These are phyloP conservation scores for Pedionomus torquatus DNA, from an alignment of 2,113 vertebrate genomes.

Conservation along the genomic window DNA sequence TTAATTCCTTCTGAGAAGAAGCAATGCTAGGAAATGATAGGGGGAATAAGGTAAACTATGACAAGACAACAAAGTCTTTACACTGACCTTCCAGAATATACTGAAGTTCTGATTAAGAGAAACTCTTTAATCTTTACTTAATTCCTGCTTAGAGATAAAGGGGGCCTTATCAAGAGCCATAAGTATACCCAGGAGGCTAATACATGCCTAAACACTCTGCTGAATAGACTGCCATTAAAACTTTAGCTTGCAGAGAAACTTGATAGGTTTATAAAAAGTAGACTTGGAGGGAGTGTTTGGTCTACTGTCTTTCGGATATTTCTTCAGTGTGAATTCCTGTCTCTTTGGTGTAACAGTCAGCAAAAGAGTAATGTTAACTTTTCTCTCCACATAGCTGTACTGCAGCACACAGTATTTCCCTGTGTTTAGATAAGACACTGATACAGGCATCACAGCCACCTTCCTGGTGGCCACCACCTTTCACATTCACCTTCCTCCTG, in stretches of 20 bases:
- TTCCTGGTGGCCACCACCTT: background rate
- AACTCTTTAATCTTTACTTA: constrained; percentile 16
- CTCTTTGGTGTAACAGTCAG: background rate
- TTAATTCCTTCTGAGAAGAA: background rate
- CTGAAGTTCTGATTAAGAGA: constrained; percentile 8
- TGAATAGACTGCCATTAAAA: background rate
- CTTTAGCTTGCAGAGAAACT: background rate
- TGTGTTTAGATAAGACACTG: background rate
- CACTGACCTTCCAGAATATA: background rate
- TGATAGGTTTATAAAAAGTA: background rate
- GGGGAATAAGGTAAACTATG: background rate
- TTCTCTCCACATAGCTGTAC: background rate
- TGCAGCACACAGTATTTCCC: background rate
- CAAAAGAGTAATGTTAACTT: background rate
- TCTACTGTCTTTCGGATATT: background rate
- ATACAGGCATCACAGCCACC: background rate
- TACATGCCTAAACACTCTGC: background rate
- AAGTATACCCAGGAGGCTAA: constrained; percentile 19
- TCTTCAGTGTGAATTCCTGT: background rate
- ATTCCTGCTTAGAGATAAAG: constrained; percentile 33
- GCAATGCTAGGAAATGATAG: background rate
- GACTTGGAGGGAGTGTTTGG: background rate
- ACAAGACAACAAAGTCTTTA: background rate
- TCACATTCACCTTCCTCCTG: background rate
- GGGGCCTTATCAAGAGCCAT: background rate